These are phyloP conservation scores for Polydrusus cervinus DNA, from an alignment of 2,888 invertebrate species.

Conservation along the genomic window DNA sequence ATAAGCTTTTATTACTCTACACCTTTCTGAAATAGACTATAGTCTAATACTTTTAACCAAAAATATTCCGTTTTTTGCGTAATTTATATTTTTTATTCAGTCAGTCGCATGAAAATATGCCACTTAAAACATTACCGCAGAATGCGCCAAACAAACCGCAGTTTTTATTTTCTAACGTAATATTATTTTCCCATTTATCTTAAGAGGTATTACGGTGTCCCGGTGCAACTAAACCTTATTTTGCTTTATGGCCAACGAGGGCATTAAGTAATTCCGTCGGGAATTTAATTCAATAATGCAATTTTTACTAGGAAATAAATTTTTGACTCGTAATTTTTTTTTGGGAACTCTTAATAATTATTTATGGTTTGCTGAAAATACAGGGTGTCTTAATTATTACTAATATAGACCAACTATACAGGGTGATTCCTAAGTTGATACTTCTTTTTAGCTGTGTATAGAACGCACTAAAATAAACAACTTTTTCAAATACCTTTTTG, in stretches of 20 bases:
- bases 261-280: slow-evolving; percentile 11
- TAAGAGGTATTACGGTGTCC: background rate
- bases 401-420: no score
- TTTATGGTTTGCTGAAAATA: no score
- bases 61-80: no score
- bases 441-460: no score
- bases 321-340: background rate
- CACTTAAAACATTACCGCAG: background rate
- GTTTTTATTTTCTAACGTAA: slow-evolving; percentile 6
- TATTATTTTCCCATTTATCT: slow-evolving; percentile 19
- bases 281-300: slow-evolving; percentile 11
- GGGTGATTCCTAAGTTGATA: no score
- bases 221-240: slow-evolving; percentile 17
- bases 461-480: no score
- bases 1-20: no score
- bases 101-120: background rate
- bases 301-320: slow-evolving; percentile 7
- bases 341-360: no score
- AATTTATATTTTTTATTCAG: background rate
- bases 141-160: background rate
- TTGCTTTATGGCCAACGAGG: slow-evolving; percentile 9
- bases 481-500: no score
- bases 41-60: no score
- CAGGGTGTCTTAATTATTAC: no score
- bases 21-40: no score